Evolutionary conservation across 2,888 invertebrate species (phyloP).

Genomic region (Marronus borbonicus): DNA sequence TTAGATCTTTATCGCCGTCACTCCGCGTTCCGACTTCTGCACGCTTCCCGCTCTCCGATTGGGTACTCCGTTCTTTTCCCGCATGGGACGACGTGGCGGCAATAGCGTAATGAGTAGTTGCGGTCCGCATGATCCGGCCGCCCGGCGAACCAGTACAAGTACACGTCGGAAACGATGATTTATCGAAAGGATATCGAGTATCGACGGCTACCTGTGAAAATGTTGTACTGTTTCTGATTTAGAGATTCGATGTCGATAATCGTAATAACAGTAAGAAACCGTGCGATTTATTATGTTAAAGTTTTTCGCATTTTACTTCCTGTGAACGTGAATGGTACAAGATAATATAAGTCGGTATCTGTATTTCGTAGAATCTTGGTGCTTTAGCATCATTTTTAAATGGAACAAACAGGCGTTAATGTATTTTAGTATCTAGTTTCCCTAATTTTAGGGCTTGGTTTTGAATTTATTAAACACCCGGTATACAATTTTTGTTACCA

Average conservation of each 20-base stretch:
- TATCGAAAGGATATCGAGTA: neutral
- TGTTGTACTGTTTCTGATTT: neutral
- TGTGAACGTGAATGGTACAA: no score
- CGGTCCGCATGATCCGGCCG: neutral
- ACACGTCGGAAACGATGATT: conserved; percentile 1
- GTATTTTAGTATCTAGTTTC: no score
- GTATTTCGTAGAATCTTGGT: no score
- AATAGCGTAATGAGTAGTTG: conserved; percentile 14
- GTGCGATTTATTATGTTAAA: no score
- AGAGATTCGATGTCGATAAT: neutral
- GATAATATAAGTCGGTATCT: no score
- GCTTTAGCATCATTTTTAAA: no score
- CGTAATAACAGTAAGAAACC: no score
- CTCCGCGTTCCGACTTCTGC: neutral
- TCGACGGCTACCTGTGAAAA: conserved; percentile 3
- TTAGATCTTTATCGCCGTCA: conserved; percentile 64
- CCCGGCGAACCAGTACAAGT: neutral
- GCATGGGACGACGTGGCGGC: neutral
- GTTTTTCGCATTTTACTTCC: no score
- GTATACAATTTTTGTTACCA: no score
- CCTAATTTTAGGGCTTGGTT: no score
- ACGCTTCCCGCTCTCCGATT: neutral
- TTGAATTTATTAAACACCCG: no score
- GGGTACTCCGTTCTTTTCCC: neutral
- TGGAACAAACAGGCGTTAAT: no score